Conservation (phyloP, 2,113 vertebrate genomes). For the Nymphicus hollandicus region DNA sequence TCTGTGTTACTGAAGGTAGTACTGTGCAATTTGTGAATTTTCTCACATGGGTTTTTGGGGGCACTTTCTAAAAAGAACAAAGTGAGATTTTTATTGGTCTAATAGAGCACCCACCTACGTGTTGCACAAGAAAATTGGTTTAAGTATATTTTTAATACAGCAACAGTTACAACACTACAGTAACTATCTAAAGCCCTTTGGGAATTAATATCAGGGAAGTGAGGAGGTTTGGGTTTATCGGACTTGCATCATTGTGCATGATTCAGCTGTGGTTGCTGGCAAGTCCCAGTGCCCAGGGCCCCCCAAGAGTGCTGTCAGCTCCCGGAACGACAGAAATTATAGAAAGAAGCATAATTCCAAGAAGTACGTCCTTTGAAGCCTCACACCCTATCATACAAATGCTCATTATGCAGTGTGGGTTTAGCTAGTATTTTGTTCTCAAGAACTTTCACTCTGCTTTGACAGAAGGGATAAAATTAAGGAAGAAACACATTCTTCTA, state of each 20-base stretch:
- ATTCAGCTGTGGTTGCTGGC: background rate
- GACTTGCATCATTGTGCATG: background rate
- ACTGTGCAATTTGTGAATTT: background rate
- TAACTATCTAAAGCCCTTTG: background rate
- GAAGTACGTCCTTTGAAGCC: background rate
- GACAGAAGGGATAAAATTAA: background rate
- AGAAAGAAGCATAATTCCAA: background rate
- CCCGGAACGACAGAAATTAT: background rate
- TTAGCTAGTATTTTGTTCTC: background rate
- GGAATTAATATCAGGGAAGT: background rate
- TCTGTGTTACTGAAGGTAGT: background rate
- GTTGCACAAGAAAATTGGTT: background rate
- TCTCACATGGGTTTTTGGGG: rapidly evolving
- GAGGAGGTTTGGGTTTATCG: background rate
- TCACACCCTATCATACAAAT: background rate
- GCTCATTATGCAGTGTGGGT: background rate
- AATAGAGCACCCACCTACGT: background rate
- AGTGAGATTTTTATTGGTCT: background rate
- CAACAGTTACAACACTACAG: background rate
- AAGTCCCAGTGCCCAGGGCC: background rate
- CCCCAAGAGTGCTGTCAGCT: background rate
- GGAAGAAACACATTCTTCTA: background rate
- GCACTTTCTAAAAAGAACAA: background rate
- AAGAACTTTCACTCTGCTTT: background rate
- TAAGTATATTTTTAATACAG: background rate